A percentile compares a stretch with the other conserved stretches of the same genome.
Conservation (phyloP, 30 jellyfish, hydroid and myxozoan genomes). For the Aurelia sp. region DNA sequence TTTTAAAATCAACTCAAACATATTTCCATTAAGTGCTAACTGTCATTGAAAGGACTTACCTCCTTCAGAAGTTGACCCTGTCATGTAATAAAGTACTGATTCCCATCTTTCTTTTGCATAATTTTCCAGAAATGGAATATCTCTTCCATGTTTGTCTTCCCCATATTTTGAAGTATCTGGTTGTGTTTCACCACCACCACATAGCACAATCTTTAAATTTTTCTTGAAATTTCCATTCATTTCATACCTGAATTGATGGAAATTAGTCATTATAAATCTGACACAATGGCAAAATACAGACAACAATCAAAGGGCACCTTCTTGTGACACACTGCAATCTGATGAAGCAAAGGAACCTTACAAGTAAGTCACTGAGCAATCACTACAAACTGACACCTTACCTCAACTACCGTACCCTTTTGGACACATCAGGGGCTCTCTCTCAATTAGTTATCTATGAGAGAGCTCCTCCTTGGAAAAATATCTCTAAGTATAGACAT, state of each 20-base stretch:
- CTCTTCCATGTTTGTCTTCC: conserved; percentile 97
- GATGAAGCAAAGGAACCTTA: no score
- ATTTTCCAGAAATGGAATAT: conserved; percentile 81
- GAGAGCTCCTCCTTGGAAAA: no score
- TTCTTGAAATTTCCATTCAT: conserved; percentile 64
- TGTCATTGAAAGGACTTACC: conserved; percentile 8
- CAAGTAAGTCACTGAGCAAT: no score
- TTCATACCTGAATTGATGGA: conserved; percentile 63
- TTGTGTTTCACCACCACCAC: conserved; percentile 93
- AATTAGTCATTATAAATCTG: neutral
- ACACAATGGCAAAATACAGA: neutral
- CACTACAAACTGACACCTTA: no score
- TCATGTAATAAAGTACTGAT: conserved; percentile 91
- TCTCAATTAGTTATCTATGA: no score
- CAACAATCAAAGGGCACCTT: no score
- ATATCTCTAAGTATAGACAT: no score
- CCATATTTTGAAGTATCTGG: conserved; percentile 94
- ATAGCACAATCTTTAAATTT: conserved; percentile 81
- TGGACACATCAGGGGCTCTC: no score
- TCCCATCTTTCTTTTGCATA: conserved; percentile 99
- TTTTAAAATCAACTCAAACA: no score
- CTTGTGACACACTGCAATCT: no score
- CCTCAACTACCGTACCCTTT: no score
- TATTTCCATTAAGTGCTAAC: no score
- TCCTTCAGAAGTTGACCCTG: conserved; percentile 90